A percentile compares a stretch with the other conserved stretches of the same genome.
Conservation (phyloP, 2,888 invertebrate species). For the Argyresthia albistria region DNA sequence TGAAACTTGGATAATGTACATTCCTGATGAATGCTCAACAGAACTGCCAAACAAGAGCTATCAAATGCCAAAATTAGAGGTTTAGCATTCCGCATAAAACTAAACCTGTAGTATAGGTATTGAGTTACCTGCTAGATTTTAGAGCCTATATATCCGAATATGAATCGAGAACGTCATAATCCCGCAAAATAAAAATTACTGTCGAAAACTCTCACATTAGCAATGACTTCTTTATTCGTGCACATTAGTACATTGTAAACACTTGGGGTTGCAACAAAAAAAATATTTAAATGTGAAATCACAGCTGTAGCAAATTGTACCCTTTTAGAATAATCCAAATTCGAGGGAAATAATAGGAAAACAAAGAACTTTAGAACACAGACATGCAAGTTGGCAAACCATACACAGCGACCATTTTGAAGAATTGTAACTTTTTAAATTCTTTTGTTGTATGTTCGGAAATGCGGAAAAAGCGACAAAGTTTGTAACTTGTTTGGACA, state of each 20-base stretch:
- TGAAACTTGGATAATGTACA: no score
- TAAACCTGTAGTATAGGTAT: not conserved
- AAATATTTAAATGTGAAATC: slow-evolving; percentile 17
- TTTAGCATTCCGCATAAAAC: slow-evolving; percentile 18
- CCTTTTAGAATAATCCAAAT: slow-evolving; percentile 31
- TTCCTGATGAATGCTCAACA: slow-evolving; percentile 26
- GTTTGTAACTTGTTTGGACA: no score
- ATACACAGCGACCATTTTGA: slow-evolving; percentile 81
- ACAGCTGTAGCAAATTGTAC: slow-evolving; percentile 23
- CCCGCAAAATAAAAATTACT: slow-evolving; percentile 55
- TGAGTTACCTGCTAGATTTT: slow-evolving; percentile 16
- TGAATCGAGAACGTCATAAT: slow-evolving; percentile 46
- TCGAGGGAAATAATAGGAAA: slow-evolving; percentile 38
- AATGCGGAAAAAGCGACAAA: slow-evolving; percentile 14
- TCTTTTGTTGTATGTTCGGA: slow-evolving; percentile 64
- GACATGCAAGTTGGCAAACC: slow-evolving; percentile 75
- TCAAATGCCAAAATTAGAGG: slow-evolving; percentile 68
- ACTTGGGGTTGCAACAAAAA: not conserved
- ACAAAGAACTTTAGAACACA: slow-evolving; percentile 69
- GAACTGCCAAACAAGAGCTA: slow-evolving; percentile 41
- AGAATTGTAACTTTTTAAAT: slow-evolving; percentile 75
- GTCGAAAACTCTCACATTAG: slow-evolving; percentile 68
- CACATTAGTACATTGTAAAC: not conserved
- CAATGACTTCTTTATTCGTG: slow-evolving; percentile 60
- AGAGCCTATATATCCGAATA: slow-evolving; percentile 40